Base-by-base conservation (phyloP, 2,888 invertebrate species). In the Sycophila texana region DNA sequence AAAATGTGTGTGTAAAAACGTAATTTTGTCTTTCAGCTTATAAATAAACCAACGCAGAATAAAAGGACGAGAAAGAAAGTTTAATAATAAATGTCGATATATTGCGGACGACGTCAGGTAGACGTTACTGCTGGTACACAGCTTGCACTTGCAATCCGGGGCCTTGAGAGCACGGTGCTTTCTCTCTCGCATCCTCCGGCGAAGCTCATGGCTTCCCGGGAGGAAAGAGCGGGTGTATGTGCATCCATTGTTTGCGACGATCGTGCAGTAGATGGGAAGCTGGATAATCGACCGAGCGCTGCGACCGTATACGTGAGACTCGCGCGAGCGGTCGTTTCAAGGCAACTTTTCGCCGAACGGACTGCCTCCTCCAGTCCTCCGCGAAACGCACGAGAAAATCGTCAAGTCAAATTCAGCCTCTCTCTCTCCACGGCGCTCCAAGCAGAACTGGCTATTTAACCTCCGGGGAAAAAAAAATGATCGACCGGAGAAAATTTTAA, bases 151-250 rank as follows among this genome's bases (percentile, higher is more conserved):
- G 83, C 73, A 72, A 47, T 55, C 49, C n/a, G 53, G 73, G 70
- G 83, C 84, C 83, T 84, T 83, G 84, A 84, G 83, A 77, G 81
- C 79, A 81, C 82, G 81, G 79, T 74, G 68, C 75, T 81, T 79
- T 82, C 82, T 72, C 49, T 20, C 55, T 67, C 67, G 51, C 47
- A 47, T 61, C 57, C 75, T 75, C 58, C 51, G 4, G 18, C 22
- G 22, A 55, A 63, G 30, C 16, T 5, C 13, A 30, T 72, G 5
- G 30, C 12, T 67, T 20, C 68, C 61, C 68, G 67, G 39, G 13
- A 26, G 60, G 65, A 71, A 30, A 49, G 78, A 68, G 53, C 55
- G 57, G 57, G 49, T 57, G 49, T 30, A n/a, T n/a, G 58, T 57
- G 30, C 16, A 58, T 18, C 63, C 63, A 67, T 77, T 77, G 77